Base-by-base conservation (phyloP, 2,888 invertebrate genomes). In the Proisotoma minuta region DNA sequence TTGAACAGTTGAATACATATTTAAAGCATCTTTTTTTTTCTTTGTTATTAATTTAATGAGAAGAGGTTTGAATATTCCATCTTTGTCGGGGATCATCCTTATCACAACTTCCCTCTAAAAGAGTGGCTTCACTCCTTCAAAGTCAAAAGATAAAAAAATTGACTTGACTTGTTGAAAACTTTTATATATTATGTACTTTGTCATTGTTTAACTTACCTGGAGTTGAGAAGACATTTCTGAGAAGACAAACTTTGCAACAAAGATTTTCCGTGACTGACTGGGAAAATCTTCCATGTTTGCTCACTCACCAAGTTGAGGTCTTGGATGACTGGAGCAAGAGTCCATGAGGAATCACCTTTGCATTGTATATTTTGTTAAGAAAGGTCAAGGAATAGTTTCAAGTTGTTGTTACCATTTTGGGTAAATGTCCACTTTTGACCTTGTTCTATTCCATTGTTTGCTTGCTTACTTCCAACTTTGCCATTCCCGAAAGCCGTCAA, bases 221-320 rank as follows among this genome's bases (percentile, higher is more conserved):
- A 62, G 57, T 65, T 65, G 12, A 68, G 59, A 10, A 64, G 57
- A 34, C 63, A 64, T 65, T 62, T 68, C 28, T 57, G 53, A 10
- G 59, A 50, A 40, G 63, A 67, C 15, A 62, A 34, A 43, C 61
- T 63, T 29, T 63, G 62, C 20, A 62, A 57, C 15, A 56, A 53
- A 23, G 62, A 63, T 43, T 63, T 66, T 24, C 63, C 63, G 61
- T 66, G 61, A 20, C 59, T 59, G n/a, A 65, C 65, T 28, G 62
- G 62, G 5, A 59, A 43, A 23, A 62, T 59, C 59, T 62, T 62
- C 62, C 62, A 66, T 12, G 66, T 62, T 50, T 66, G 66, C 54
- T 66, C 66, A 28, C 66, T 66, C 48, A 66, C 66, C 51, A 66
- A 22, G 53, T 66, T 66, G 20, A 66, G 62, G 60, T 66, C 66